Conservation (phyloP, 2,113 vertebrate genomes). For the Odocoileus virginianus region DNA sequence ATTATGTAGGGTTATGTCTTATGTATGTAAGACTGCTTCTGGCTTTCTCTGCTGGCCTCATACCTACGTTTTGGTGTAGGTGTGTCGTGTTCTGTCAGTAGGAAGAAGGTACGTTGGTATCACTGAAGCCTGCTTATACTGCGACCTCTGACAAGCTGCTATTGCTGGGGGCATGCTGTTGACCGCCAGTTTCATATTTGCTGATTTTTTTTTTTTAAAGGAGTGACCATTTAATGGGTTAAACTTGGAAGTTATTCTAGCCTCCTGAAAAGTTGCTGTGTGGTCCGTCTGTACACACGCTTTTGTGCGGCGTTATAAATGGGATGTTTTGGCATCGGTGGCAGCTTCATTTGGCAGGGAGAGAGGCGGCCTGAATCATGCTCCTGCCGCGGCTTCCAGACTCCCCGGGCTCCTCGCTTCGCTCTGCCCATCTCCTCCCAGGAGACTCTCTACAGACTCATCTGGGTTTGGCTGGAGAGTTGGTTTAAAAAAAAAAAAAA, state of each 20-base stretch:
- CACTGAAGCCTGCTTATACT: not conserved
- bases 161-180: not conserved
- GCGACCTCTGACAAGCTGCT: not conserved
- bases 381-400: not conserved
- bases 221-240: not conserved
- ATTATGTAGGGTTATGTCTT: not conserved
- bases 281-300: not conserved
- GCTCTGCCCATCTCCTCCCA: not conserved
- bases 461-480: not conserved
- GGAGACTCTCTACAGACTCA: not conserved
- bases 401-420: accelerated
- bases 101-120: not conserved
- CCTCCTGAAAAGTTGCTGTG: conserved; percentile 35
- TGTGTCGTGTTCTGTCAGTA: not conserved
- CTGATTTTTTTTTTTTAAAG: accelerated
- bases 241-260: not conserved
- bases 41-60: not conserved
- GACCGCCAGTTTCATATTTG: not conserved
- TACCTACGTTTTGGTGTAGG: accelerated
- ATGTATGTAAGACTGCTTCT: not conserved
- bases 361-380: not conserved
- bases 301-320: not conserved
- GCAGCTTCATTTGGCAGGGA: conserved; percentile 22
- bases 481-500: not conserved
- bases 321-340: conserved; percentile 14